Evolutionary conservation across 2,797 vertebrate genomes (phyloP).

Genomic region (Channallabes apus): DNA sequence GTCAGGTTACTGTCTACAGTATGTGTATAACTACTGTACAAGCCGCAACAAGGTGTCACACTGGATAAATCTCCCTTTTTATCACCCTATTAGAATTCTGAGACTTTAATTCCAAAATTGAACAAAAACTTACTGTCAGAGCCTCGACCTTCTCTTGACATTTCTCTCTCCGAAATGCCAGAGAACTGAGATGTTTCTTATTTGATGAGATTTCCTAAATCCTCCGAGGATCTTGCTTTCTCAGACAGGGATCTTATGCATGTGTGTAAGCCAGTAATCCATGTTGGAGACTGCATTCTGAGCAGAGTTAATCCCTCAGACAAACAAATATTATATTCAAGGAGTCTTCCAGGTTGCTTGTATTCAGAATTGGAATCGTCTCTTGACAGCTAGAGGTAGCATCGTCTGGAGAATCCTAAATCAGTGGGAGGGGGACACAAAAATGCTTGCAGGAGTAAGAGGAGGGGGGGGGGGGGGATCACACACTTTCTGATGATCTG

Average conservation of each 20-base stretch:
- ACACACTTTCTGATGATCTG: constrained; percentile 9
- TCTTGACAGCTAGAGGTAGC: constrained; percentile 3
- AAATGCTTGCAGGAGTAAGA: background rate
- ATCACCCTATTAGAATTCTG: background rate
- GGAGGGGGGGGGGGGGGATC: too few species aligned
- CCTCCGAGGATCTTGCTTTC: constrained; percentile 51
- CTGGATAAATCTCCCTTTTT: background rate
- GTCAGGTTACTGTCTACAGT: background rate
- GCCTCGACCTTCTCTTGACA: background rate
- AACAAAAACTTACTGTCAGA: background rate
- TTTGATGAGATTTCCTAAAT: constrained; percentile 4
- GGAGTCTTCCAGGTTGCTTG: background rate
- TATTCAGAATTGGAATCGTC: constrained; percentile 13
- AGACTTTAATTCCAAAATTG: background rate
- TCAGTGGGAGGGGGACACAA: background rate
- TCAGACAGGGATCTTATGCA: constrained; percentile 53
- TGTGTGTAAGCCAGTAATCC: constrained; percentile 59
- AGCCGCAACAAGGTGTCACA: background rate
- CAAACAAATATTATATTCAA: constrained; percentile 57
- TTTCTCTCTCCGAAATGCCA: background rate
- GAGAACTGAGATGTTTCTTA: background rate
- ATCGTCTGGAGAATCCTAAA: background rate
- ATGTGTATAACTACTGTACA: too few species aligned
- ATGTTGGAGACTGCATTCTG: constrained; percentile 57
- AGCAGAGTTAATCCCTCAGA: constrained; percentile 57